These are phyloP conservation scores for Micropterix aruncella DNA, from an alignment of 2,888 invertebrate species.

Conservation along the genomic window DNA sequence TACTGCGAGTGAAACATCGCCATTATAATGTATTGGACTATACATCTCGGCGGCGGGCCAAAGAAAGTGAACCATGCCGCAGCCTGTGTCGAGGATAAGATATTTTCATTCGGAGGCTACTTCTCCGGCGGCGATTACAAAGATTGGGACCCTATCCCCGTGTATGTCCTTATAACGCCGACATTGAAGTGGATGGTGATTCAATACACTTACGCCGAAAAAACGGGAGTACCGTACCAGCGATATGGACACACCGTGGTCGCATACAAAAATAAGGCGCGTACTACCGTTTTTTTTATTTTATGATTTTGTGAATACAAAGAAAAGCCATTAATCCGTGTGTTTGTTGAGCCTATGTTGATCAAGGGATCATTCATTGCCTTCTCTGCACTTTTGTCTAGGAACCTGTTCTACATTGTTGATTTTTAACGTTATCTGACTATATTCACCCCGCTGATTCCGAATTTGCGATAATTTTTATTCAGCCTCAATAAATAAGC, in stretches of 20 bases:
- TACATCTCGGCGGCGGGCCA: slow-evolving; percentile 80
- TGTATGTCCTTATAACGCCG: slow-evolving; percentile 70
- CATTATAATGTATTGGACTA: slow-evolving; percentile 66
- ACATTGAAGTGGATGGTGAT: slow-evolving; percentile 44
- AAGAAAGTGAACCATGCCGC: slow-evolving; percentile 88
- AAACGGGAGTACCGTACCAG: slow-evolving; percentile 55
- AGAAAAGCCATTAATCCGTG: too few relatives aligned
- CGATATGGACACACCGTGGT: slow-evolving; percentile 90
- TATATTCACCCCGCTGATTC: too few relatives aligned
- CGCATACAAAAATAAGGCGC: slow-evolving; percentile 56
- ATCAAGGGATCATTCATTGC: too few relatives aligned
- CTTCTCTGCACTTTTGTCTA: too few relatives aligned
- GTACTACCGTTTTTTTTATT: background rate
- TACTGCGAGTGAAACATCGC: too few relatives aligned
- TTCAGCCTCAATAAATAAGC: too few relatives aligned
- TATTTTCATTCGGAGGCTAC: slow-evolving; percentile 88
- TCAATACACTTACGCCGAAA: slow-evolving; percentile 30
- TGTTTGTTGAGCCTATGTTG: too few relatives aligned
- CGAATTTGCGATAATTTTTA: too few relatives aligned
- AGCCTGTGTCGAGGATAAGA: slow-evolving; percentile 59
- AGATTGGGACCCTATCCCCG: slow-evolving; percentile 66
- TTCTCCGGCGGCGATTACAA: slow-evolving; percentile 73
- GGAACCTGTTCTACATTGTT: too few relatives aligned
- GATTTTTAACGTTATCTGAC: too few relatives aligned
- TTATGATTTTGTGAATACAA: too few relatives aligned